Evolutionary conservation across 2,797 vertebrate genomes (phyloP).

Genomic region (Ptychobarbus kaznakovi): DNA sequence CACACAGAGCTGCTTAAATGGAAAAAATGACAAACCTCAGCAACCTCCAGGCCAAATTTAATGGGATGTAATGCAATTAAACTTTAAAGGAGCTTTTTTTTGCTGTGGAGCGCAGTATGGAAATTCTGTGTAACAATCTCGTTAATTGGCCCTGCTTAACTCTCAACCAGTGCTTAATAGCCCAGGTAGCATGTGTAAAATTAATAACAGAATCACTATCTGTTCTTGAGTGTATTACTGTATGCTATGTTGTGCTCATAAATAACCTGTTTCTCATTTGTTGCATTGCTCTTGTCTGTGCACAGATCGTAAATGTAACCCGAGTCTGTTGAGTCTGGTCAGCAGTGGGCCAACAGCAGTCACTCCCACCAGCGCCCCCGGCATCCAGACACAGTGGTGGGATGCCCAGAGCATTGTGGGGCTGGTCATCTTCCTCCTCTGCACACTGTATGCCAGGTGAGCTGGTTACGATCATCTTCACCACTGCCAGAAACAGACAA

Average conservation of each 20-base stretch:
- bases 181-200: neutral
- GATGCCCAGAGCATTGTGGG: slow-evolving; percentile 89
- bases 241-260: neutral
- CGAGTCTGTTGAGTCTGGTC: slow-evolving; percentile 82
- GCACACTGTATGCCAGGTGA: slow-evolving; percentile 91
- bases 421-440: slow-evolving; percentile 86
- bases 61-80: neutral
- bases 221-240: neutral
- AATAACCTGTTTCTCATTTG: neutral
- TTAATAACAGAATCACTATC: neutral
- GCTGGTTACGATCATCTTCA: neutral
- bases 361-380: fast-evolving
- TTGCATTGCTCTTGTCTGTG: neutral
- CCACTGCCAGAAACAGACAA: neutral
- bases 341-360: slow-evolving; percentile 63
- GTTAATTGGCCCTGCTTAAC: neutral
- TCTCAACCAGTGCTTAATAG: neutral
- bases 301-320: slow-evolving; percentile 85
- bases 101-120: neutral
- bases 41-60: neutral
- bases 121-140: neutral
- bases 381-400: slow-evolving; percentile 82
- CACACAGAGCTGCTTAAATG: neutral
- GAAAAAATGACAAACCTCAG: neutral
- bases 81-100: neutral